Base-by-base conservation (phyloP, 2,797 vertebrate genomes). In the Lerista edwardsae region DNA sequence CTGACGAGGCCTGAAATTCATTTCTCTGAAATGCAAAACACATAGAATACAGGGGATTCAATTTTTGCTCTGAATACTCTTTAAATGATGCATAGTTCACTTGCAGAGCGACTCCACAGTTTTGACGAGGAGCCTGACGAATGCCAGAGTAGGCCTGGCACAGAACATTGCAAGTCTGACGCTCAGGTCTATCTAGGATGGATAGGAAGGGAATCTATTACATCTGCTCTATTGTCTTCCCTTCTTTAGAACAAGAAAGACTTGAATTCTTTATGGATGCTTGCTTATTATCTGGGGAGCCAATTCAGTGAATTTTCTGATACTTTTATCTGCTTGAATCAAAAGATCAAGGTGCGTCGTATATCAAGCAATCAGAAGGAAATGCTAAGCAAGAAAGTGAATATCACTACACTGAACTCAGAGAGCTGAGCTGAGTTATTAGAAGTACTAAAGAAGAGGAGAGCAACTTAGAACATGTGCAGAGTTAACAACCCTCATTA, bases 291-390 rank as follows among this genome's bases (percentile, higher is more conserved):
- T 65, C 61, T 79, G 83, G 29, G 62, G 41, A 85, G 71, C 29
- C 44, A 67, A 79, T 27, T 25, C 9, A 85, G 59, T 41, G 69
- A 41, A 65, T 74, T 73, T 83, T 85, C 71, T 67, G 73, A 75
- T 68, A 75, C 47, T 57, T n/a, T 79, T 59, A 74, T 79, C 27
- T 79, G 27, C 72, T 74, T 79, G 76, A 79, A 65, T 74, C 76
- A 79, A 57, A 79, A 67, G 76, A 74, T 74, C 77, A 85, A 84
- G 34, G 19, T 21, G 31, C 27, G 36, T 47, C 36, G 77, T 74
- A 39, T 29, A 73, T 79, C 68, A 74, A 73, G 77, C 55, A 64
- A 5, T 59, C 41, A 72, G 19, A 73, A 71, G 44, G 72, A 84
- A 84, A 74, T 67, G 34, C 21, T 74, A 67, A 67, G 61, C n/a